phyloP scores from a whole-genome alignment of 2,888 invertebrate species.

The Chymomyza procnemis region DNA sequence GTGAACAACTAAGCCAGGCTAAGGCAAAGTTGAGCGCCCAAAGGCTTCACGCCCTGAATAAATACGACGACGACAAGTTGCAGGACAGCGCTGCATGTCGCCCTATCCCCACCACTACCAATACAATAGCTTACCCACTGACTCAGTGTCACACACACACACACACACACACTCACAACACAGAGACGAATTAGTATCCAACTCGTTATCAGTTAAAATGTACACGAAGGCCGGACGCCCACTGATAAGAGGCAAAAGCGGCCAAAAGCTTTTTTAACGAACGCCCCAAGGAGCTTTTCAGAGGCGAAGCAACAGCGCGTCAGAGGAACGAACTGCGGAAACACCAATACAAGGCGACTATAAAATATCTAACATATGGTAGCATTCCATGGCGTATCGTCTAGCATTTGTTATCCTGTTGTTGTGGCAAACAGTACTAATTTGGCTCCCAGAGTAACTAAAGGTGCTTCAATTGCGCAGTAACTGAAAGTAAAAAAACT shows the following conservation, averaged over 20 bases:
- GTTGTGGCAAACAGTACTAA: constrained; percentile 59
- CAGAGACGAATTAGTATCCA: not conserved
- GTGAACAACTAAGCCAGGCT: not conserved
- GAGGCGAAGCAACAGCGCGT: constrained; percentile 10
- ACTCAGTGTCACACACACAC: not conserved
- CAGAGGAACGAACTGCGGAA: constrained; percentile 23
- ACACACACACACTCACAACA: not conserved
- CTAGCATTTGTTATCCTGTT: constrained; percentile 67
- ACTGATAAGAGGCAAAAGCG: constrained; percentile 57
- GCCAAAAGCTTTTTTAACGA: constrained; percentile 12
- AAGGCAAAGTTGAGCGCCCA: not conserved
- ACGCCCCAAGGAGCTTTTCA: constrained; percentile 35
- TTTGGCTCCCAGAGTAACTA: not conserved
- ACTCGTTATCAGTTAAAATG: constrained; percentile 3
- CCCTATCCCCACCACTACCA: not conserved
- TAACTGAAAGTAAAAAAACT: not conserved
- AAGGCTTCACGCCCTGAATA: not conserved
- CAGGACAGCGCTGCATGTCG: not conserved
- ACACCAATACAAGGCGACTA: not conserved
- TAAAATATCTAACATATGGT: constrained; percentile 61
- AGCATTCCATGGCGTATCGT: constrained; percentile 48
- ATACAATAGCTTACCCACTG: not conserved
- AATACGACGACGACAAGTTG: not conserved
- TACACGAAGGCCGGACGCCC: constrained; percentile 25
- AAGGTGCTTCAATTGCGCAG: constrained; percentile 1